Evolutionary conservation across 2,888 invertebrate genomes (phyloP).

Genomic region (Polydrusus tereticollis): DNA sequence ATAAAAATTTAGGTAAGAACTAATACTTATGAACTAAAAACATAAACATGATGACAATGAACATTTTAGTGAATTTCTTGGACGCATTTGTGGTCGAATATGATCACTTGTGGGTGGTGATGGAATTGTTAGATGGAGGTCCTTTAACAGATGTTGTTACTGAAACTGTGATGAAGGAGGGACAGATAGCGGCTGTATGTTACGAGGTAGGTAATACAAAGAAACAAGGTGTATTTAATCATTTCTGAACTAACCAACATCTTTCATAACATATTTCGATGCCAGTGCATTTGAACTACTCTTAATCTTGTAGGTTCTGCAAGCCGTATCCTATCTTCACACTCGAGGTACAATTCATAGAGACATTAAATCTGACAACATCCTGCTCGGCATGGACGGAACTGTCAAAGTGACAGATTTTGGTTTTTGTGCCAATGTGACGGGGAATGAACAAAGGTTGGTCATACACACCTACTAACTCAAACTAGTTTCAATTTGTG

Average conservation of each 20-base stretch:
- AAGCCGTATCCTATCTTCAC: slow-evolving; percentile 92
- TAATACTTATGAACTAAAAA: background rate
- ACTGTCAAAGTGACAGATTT: slow-evolving; percentile 95
- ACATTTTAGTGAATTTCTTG: slow-evolving; percentile 87
- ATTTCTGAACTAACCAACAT: background rate
- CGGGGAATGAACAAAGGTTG: slow-evolving; percentile 86
- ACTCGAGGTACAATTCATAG: slow-evolving; percentile 91
- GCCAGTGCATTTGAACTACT: slow-evolving; percentile 9
- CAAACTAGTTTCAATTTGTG: too few species aligned
- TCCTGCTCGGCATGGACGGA: slow-evolving; percentile 93
- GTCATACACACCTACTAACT: too few species aligned
- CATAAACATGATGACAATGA: background rate
- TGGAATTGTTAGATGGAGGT: slow-evolving; percentile 96
- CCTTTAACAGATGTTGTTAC: slow-evolving; percentile 97
- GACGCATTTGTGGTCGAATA: slow-evolving; percentile 89
- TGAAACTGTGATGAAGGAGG: slow-evolving; percentile 96
- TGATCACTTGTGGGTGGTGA: slow-evolving; percentile 95
- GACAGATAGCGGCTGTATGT: slow-evolving; percentile 96
- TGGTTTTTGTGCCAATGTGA: slow-evolving; percentile 97
- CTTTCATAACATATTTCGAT: background rate
- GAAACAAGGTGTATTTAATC: background rate
- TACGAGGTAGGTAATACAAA: slow-evolving; percentile 74
- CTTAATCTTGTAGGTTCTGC: slow-evolving; percentile 56
- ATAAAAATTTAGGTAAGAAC: slow-evolving; percentile 75
- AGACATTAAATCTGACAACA: slow-evolving; percentile 98